phyloP scores from a whole-genome alignment of 2,888 invertebrate species.

The Drosophila paramelanica region DNA sequence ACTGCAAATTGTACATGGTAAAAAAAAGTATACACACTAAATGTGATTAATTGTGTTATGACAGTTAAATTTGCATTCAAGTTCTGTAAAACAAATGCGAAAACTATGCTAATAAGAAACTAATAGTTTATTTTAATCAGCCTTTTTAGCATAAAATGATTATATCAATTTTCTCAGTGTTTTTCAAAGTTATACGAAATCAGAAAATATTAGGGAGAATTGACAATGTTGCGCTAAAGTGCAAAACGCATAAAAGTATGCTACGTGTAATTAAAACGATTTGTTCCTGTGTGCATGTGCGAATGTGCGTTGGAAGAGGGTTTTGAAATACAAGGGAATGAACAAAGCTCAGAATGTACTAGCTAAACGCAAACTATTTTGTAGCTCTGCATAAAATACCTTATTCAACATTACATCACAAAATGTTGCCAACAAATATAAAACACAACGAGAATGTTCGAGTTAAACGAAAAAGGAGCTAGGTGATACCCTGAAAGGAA shows the following conservation, averaged over 20 bases:
- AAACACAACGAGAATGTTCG: neutral
- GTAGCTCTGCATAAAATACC: slow-evolving; percentile 31
- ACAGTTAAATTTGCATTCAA: slow-evolving; percentile 32
- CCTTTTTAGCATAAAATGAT: neutral
- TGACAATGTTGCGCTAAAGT: slow-evolving; percentile 46
- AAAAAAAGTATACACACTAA: slow-evolving; percentile 21
- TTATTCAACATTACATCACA: slow-evolving; percentile 46
- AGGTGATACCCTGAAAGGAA: neutral
- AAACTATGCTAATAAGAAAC: slow-evolving; percentile 35
- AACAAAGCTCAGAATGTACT: slow-evolving; percentile 2
- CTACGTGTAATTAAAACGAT: slow-evolving; percentile 51
- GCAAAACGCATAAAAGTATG: slow-evolving; percentile 60
- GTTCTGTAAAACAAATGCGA: slow-evolving; percentile 10
- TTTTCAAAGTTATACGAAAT: slow-evolving; percentile 24
- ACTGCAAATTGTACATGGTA: slow-evolving; percentile 42
- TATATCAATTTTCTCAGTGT: slow-evolving; percentile 34
- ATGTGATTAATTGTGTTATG: slow-evolving; percentile 37
- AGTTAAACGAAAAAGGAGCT: neutral
- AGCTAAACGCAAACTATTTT: slow-evolving; percentile 3
- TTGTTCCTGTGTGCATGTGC: slow-evolving; percentile 10
- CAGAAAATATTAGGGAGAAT: slow-evolving; percentile 37
- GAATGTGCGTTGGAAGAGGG: neutral
- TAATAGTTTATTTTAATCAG: neutral
- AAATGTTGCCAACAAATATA: slow-evolving; percentile 27
- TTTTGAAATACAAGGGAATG: neutral